These are phyloP conservation scores for Zygaena filipendulae DNA, from an alignment of 2,888 invertebrate genomes.

Conservation along the genomic window DNA sequence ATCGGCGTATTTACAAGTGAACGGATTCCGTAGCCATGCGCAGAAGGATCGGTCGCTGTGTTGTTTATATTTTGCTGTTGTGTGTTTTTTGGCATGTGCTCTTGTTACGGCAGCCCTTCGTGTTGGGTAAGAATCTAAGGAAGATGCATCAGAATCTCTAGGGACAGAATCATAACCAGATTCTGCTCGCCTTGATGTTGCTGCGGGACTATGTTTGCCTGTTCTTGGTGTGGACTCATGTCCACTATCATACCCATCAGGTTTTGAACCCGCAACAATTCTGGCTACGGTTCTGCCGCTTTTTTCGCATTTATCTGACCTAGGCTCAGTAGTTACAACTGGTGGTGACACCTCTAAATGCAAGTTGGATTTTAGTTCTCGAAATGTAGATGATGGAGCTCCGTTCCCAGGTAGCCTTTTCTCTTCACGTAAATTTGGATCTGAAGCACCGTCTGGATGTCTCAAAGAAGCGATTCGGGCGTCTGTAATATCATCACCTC, in stretches of 20 bases:
- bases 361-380: conserved; percentile 62
- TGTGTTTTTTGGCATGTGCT: conserved; percentile 64
- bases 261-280: conserved; percentile 72
- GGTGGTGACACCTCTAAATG: conserved; percentile 63
- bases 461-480: conserved; percentile 77
- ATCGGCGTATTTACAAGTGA: conserved; percentile 81
- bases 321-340: conserved; percentile 69
- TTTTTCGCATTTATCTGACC: conserved; percentile 71
- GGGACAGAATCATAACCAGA: conserved; percentile 94
- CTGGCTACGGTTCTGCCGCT: conserved; percentile 73
- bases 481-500: conserved; percentile 59
- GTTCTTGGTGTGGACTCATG: conserved; percentile 86
- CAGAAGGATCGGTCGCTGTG: conserved; percentile 79
- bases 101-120: conserved; percentile 57
- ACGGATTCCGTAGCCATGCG: conserved; percentile 80
- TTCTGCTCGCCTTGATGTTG: conserved; percentile 83
- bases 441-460: conserved; percentile 93
- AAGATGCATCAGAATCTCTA: conserved; percentile 88
- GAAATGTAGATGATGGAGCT: conserved; percentile 70
- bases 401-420: conserved; percentile 72
- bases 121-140: conserved; percentile 77
- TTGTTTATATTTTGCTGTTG: conserved; percentile 73
- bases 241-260: conserved; percentile 85
- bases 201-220: conserved; percentile 82
- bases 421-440: conserved; percentile 86